A percentile compares a stretch with the other conserved stretches of the same genome.
phyloP scores from a whole-genome alignment of 1,140 invertebrate species.

The Leguminivora glycinivorella region DNA sequence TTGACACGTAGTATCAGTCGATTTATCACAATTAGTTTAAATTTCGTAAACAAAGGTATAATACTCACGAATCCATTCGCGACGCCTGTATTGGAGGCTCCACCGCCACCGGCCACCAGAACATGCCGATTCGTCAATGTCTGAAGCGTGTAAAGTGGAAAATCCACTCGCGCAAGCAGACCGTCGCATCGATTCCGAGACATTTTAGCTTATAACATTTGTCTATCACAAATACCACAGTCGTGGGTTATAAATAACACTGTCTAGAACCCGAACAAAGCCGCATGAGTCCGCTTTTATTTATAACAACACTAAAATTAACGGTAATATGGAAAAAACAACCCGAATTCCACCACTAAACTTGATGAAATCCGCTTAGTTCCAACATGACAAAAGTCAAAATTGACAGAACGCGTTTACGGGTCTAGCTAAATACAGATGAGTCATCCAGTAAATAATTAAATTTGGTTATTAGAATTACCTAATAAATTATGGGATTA shows the following conservation, averaged over 20 bases:
- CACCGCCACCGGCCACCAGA: constrained; percentile 96
- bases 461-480: background rate
- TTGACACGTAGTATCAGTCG: constrained; percentile 52
- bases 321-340: constrained; percentile 51
- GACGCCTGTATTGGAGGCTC: constrained; percentile 96
- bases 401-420: constrained; percentile 41
- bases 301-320: constrained; percentile 42
- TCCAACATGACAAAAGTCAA: constrained; percentile 78
- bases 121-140: constrained; percentile 95
- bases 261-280: constrained; percentile 44
- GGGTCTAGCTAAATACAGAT: background rate
- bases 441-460: background rate
- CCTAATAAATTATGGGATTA: background rate
- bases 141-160: constrained; percentile 94
- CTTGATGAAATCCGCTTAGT: constrained; percentile 55
- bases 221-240: constrained; percentile 42
- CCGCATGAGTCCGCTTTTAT: constrained; percentile 56
- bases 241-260: constrained; percentile 37
- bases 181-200: constrained; percentile 80
- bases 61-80: constrained; percentile 95
- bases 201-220: constrained; percentile 68
- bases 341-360: constrained; percentile 52
- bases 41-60: constrained; percentile 13
- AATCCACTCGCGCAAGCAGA: constrained; percentile 91
- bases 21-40: constrained; percentile 29